Conservation (phyloP, 2,113 vertebrate species). For the Morone saxatilis region DNA sequence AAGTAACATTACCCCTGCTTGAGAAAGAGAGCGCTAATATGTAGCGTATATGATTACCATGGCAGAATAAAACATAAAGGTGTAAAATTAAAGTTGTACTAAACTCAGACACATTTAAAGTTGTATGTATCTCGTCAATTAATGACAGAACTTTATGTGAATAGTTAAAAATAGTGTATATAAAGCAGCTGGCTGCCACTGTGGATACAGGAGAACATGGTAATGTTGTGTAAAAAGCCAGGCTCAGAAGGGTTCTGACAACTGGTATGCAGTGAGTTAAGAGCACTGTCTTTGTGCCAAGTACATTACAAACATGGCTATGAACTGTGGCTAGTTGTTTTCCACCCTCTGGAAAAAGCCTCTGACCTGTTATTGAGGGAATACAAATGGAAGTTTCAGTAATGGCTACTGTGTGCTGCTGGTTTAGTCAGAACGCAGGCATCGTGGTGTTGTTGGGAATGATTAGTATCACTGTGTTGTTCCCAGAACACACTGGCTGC, state of each 20-base stretch:
- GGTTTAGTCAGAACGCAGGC: background rate
- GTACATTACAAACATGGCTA: conserved; percentile 19
- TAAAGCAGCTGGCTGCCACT: background rate
- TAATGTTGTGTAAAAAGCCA: background rate
- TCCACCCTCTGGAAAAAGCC: background rate
- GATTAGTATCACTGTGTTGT: background rate
- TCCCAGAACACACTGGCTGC: background rate
- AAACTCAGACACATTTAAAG: background rate
- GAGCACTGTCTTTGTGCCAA: conserved; percentile 5
- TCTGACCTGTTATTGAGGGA: background rate
- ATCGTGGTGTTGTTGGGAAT: background rate
- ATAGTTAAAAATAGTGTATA: background rate
- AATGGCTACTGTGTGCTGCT: background rate
- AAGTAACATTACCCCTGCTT: no score
- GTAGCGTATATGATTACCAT: no score
- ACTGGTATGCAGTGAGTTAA: conserved; percentile 5
- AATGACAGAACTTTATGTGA: background rate
- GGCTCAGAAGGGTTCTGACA: background rate
- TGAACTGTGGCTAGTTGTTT: conserved; percentile 1
- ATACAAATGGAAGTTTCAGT: background rate
- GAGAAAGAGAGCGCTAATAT: no score
- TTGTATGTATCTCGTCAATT: background rate
- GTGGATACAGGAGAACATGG: background rate
- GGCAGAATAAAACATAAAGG: no score
- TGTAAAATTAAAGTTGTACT: background rate